phyloP scores from a whole-genome alignment of 2,113 vertebrate species.

The Diphyllodes magnificus region DNA sequence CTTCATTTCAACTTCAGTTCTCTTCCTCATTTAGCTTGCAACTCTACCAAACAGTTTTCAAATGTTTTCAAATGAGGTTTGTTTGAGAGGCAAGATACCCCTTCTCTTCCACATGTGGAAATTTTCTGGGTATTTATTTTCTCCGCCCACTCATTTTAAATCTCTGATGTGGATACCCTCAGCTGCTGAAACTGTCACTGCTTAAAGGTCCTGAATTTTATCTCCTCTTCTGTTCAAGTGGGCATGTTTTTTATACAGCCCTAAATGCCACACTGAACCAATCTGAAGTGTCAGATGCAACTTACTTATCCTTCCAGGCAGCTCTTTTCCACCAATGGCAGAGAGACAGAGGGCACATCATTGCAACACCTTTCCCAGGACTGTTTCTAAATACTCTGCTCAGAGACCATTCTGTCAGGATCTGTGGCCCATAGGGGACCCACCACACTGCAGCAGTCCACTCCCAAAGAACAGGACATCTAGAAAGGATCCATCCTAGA shows the following conservation, averaged over 20 bases:
- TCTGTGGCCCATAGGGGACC: background rate
- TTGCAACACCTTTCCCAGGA: background rate
- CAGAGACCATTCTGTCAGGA: background rate
- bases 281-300: background rate
- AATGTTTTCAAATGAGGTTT: background rate
- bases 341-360: rapidly evolving
- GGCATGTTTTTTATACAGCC: background rate
- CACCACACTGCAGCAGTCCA: rapidly evolving
- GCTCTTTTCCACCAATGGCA: background rate
- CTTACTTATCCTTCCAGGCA: background rate
- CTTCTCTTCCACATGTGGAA: background rate
- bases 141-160: background rate
- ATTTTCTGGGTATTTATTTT: background rate
- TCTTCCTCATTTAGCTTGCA: background rate
- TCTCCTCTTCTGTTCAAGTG: background rate
- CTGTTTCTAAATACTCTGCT: background rate
- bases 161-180: background rate
- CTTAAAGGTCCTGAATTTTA: background rate
- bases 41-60: background rate
- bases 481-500: background rate
- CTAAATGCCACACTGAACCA: background rate
- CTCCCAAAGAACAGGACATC: background rate
- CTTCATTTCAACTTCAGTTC: background rate
- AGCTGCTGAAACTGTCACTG: background rate
- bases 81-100: background rate